These are phyloP conservation scores for Selene dorsalis DNA, from an alignment of 2,797 vertebrate genomes.

Conservation along the genomic window DNA sequence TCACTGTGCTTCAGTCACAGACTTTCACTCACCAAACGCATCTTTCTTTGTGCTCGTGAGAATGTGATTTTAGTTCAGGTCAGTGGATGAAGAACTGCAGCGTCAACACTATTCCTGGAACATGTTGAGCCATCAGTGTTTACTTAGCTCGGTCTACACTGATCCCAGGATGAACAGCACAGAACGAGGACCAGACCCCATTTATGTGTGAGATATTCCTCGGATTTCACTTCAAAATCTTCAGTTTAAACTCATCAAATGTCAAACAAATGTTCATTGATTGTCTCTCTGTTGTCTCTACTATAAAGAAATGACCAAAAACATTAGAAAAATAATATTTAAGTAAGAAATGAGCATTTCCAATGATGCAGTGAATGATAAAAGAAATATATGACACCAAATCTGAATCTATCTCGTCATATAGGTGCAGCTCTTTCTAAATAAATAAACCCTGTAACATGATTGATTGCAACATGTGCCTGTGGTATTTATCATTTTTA, in stretches of 20 bases:
- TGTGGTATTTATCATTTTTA: neutral
- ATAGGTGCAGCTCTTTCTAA: neutral
- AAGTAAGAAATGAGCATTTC: neutral
- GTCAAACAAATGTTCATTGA: neutral
- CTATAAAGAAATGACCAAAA: too few relatives aligned
- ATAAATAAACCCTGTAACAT: neutral
- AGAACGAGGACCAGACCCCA: slow-evolving; percentile 10
- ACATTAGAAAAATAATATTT: too few relatives aligned
- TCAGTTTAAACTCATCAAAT: neutral
- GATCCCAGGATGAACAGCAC: slow-evolving; percentile 13
- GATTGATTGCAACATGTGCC: neutral
- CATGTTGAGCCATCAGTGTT: slow-evolving; percentile 27
- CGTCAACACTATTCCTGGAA: slow-evolving; percentile 39
- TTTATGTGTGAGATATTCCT: neutral
- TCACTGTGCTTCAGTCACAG: too few relatives aligned
- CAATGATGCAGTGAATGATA: neutral
- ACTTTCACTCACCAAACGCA: neutral
- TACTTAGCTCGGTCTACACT: neutral
- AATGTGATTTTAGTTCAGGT: slow-evolving; percentile 16
- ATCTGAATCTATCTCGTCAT: neutral
- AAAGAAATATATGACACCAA: too few relatives aligned
- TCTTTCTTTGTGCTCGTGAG: slow-evolving; percentile 15
- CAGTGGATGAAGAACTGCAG: slow-evolving; percentile 14
- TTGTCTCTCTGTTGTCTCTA: neutral
- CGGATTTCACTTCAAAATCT: neutral